These are phyloP conservation scores for Lissocephala sabroskyi DNA, from an alignment of 2,888 invertebrate species.

Conservation along the genomic window DNA sequence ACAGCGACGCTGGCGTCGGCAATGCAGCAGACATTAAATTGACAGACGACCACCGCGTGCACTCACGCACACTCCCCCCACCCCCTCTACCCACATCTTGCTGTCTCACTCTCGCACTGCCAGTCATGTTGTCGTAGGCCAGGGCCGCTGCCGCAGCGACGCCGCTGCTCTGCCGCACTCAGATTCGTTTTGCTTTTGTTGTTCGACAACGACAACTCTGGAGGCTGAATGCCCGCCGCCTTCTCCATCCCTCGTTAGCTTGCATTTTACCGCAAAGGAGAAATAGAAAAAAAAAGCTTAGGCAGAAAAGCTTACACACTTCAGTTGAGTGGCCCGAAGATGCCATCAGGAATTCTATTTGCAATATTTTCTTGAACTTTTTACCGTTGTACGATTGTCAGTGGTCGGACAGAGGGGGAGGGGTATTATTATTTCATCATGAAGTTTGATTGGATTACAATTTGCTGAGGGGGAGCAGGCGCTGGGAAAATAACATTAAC, in stretches of 20 bases:
- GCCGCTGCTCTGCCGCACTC: constrained; percentile 29
- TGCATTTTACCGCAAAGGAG: too few species aligned
- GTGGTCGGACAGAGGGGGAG: constrained; percentile 52
- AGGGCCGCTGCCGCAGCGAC: constrained; percentile 42
- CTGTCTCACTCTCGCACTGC: too few species aligned
- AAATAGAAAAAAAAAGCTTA: too few species aligned
- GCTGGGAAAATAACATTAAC: constrained; percentile 40
- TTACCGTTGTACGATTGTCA: constrained; percentile 16
- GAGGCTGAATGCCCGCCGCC: too few species aligned
- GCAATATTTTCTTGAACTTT: constrained; percentile 53
- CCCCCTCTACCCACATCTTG: too few species aligned
- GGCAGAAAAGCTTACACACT: too few species aligned
- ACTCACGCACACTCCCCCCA: constrained; percentile 17
- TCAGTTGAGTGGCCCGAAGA: too few species aligned
- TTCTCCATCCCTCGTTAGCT: too few species aligned
- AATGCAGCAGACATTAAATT: constrained; percentile 54
- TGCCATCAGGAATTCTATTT: constrained; percentile 54
- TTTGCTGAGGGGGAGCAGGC: constrained; percentile 27
- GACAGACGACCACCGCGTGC: constrained; percentile 48
- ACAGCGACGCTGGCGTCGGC: constrained; percentile 13
- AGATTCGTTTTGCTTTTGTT: not conserved
- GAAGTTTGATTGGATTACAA: constrained; percentile 59
- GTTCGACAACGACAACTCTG: too few species aligned
- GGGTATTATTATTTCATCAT: constrained; percentile 50
- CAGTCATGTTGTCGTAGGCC: constrained; percentile 67